A percentile compares a stretch with the other conserved stretches of the same genome.
These are phyloP conservation scores for Malaclemys terrapin DNA, from an alignment of 2,113 vertebrate species.

Conservation along the genomic window DNA sequence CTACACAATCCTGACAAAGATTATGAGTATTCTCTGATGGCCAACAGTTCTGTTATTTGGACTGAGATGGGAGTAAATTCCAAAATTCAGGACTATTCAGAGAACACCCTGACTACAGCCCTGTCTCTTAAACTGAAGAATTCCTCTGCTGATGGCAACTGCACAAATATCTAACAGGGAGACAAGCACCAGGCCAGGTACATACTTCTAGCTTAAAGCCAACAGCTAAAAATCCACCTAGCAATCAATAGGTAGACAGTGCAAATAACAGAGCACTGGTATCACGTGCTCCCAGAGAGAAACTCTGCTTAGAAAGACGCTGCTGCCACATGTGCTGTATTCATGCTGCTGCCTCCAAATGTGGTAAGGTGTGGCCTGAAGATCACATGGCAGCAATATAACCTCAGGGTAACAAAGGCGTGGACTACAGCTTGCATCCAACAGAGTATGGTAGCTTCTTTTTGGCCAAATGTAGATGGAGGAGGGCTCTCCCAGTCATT, in stretches of 20 bases:
- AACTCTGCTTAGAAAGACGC: not conserved
- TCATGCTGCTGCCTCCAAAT: not conserved
- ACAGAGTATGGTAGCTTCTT: not conserved
- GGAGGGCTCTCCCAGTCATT: not conserved
- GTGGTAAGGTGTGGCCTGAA: not conserved
- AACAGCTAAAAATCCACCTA: accelerated
- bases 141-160: not conserved
- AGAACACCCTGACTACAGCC: not conserved
- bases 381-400: not conserved
- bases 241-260: not conserved
- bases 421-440: not conserved
- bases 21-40: not conserved
- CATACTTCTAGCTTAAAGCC: not conserved
- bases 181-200: not conserved
- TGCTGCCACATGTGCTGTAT: not conserved
- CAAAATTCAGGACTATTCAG: not conserved
- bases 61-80: not conserved
- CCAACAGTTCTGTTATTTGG: not conserved
- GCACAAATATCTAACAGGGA: not conserved
- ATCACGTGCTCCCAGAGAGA: not conserved
- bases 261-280: not conserved
- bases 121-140: not conserved
- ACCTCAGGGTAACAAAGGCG: not conserved
- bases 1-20: not conserved
- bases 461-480: not conserved